Percentiles rank a stretch among this genome's conserved stretches.
Evolutionary conservation across 1,140 invertebrate species (phyloP).

Genomic region (Globodera rostochiensis): DNA sequence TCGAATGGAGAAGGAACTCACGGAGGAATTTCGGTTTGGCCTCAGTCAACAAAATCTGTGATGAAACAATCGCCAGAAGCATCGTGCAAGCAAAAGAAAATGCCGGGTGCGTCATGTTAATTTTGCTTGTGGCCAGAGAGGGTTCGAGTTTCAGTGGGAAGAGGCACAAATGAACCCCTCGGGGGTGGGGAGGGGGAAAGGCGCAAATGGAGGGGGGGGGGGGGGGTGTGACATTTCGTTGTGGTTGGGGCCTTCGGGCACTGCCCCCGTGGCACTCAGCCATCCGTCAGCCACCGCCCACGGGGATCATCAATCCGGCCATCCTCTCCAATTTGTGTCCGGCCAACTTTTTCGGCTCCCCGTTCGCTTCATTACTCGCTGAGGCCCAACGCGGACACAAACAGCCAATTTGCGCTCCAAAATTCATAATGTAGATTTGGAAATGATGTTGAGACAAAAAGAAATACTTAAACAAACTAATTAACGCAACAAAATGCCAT

Average conservation of each 20-base stretch:
- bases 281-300: background rate
- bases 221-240: background rate
- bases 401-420: background rate
- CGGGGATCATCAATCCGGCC: background rate
- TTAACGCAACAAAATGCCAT: background rate
- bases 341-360: background rate
- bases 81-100: background rate
- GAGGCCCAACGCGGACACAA: background rate
- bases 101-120: no score
- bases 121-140: no score
- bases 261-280: background rate
- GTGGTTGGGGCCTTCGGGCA: background rate
- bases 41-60: background rate
- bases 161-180: background rate
- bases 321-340: background rate
- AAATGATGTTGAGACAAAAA: background rate
- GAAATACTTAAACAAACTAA: background rate
- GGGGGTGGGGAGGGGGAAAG: background rate
- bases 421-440: background rate
- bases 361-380: background rate
- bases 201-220: no score
- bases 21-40: slow-evolving; percentile 20
- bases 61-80: background rate
- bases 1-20: slow-evolving; percentile 7
- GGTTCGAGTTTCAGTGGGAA: background rate